Evolutionary conservation across 1,140 invertebrate species (phyloP), one percentile per base, ranked within the genome.

Genomic region (Procambarus virginalis): DNA sequence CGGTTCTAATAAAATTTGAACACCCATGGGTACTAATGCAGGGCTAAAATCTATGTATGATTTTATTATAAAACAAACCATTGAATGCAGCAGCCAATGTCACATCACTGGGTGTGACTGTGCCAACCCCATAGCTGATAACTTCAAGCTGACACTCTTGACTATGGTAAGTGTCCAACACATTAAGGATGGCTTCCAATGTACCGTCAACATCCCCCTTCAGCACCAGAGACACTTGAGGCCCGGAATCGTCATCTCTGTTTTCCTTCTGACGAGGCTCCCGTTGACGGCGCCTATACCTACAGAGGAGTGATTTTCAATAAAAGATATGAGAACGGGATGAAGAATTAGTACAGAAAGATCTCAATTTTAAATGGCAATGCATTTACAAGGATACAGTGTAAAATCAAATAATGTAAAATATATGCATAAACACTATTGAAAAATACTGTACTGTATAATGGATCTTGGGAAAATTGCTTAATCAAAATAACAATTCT

Each of bases 41-140:
- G 34, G 34, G 34, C 17, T 3, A 70, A 34, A 22, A 84, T 64
- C 60, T 64, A 64, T 9, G 17, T 20, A 2, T 64, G 60, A 64
- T 20, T 20, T 14, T 64, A 64, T 20, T 64, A 20, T 64, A 17
- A 64, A 64, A 34, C n/a, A 22, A 6, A 70, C 68, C 68, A 22
- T 70, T 70, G 94, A 99, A 99, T 3, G 96, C 94, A 93, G 96
- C 95, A 17, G 98, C 98, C 92, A 99, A 93, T 94, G 98, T 97
- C 10, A 99, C 91, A 94, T 99, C 98, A 46, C 95, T 96, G 92
- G 97, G 96, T 0, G 96, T 96, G 2, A 99, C 95, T 84, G 95
- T 94, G 8, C 99, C 99, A 34, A 99, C 96, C 6, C 96, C 98
- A 94, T 97, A 98, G 93, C 98, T 96, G 34, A 99, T 95, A 6